A percentile compares a stretch with the other conserved stretches of the same genome.
Conservation (phyloP, 1,140 invertebrate species). For the Dysdera silvatica region DNA sequence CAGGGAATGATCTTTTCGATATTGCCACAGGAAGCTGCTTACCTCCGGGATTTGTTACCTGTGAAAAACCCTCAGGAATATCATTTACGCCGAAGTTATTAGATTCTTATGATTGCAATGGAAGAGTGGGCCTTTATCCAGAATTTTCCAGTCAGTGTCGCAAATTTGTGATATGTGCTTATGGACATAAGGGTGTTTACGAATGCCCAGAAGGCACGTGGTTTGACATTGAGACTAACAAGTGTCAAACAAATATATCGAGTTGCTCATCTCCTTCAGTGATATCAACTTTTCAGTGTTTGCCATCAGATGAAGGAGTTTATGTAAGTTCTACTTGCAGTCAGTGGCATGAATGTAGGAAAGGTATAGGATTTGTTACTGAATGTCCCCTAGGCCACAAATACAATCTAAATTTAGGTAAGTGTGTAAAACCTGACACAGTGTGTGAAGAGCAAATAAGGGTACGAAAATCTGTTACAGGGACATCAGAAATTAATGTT, state of each 20-base stretch:
- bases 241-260: not conserved
- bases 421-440: not conserved
- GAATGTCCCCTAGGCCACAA: conserved; percentile 7
- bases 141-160: conserved; percentile 19
- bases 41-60: conserved; percentile 13
- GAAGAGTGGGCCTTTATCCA: conserved; percentile 13
- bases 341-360: conserved; percentile 25
- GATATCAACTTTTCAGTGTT: conserved; percentile 20
- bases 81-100: conserved; percentile 2
- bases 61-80: not conserved
- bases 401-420: not conserved
- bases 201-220: not conserved
- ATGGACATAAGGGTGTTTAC: conserved; percentile 2
- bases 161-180: conserved; percentile 11
- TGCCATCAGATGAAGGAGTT: conserved; percentile 23
- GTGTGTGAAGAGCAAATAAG: not conserved
- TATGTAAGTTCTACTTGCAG: conserved; percentile 11
- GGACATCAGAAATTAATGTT: not conserved
- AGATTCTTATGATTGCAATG: conserved; percentile 21
- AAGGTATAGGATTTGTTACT: conserved; percentile 17
- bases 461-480: not conserved
- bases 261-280: conserved; percentile 15
- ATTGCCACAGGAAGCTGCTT: conserved; percentile 27
- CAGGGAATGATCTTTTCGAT: conserved; percentile 41
- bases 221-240: conserved; percentile 11